Base-by-base conservation (phyloP, 1,140 invertebrate genomes). In the Philotrypesis tridentata region DNA sequence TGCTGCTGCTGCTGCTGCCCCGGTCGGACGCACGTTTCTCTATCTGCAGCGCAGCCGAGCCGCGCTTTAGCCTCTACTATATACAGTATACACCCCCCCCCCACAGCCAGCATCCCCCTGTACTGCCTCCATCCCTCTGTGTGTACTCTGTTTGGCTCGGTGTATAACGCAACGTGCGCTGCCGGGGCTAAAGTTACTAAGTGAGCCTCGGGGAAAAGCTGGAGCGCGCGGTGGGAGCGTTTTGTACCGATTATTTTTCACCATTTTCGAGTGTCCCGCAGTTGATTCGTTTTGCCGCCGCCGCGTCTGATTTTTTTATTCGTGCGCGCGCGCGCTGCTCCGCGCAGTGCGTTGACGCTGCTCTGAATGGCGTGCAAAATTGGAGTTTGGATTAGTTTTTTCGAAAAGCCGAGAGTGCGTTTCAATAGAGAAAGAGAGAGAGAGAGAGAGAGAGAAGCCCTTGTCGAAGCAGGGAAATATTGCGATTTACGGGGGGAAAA, bases 201-300 rank as follows among this genome's bases (percentile, higher is more conserved):
- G 21, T 27, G 48, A 23, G 12, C 40, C 33, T 40, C 31, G 43
- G 67, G 43, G 43, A 65, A 21, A 31, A 65, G 12, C 67, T n/a
- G 3, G 9, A 63, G 55, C 9, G 72, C 3, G 73, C 48, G 8
- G 17, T 23, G 17, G n/a, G 33, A 8, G 21, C 40, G 48, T 63
- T 37, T 78, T 12, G 37, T 55, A 55, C 23, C 21, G 76, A 79
- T 79, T 79, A 79, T 79, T 55, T 70, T 72, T 27, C 77, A 17
- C 63, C 37, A 55, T 78, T 78, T 78, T 77, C 65, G 23, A 67
- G 74, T n/a, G 29, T 48, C 14, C 29, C 72, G 37, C 33, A 75
- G 55, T n/a, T 55, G 17, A 55, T 55, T 55, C 48, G 48, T 7
- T 55, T n/a, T 21, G 48, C 48, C n/a, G n/a, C n/a, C n/a, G n/a